phyloP scores from a whole-genome alignment of 2,888 invertebrate genomes.

The Oeneis ivallda region DNA sequence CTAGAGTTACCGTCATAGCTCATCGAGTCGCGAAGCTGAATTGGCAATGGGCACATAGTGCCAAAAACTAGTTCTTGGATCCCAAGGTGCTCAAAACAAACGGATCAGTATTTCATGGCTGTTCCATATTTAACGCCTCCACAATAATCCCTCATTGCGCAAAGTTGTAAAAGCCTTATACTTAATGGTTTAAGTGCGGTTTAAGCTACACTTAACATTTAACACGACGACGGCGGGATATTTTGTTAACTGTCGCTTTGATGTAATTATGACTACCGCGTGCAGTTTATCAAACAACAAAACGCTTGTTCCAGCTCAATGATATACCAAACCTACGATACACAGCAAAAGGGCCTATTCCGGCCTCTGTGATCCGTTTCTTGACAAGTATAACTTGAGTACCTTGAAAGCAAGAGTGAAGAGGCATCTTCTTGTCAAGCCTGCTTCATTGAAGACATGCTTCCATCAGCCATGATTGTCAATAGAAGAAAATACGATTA shows the following conservation, averaged over 20 bases:
- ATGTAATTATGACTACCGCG: conserved; percentile 36
- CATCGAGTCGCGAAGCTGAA: no score
- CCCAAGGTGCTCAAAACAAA: no score
- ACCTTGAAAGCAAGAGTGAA: no score
- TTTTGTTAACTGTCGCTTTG: conserved; percentile 32
- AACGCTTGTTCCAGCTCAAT: conserved; percentile 21
- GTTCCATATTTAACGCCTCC: conserved; percentile 8
- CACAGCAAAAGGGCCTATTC: background rate
- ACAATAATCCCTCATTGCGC: background rate
- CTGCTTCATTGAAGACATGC: no score
- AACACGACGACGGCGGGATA: conserved; percentile 7
- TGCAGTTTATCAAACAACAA: conserved; percentile 30
- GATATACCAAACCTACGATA: background rate
- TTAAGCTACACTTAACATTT: background rate
- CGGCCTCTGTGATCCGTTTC: no score
- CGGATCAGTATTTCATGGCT: background rate
- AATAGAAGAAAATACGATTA: no score
- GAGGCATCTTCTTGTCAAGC: no score
- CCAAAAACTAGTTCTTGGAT: no score
- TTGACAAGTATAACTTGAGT: no score
- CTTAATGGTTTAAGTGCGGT: background rate
- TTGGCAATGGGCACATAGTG: no score
- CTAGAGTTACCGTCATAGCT: no score
- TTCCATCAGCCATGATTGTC: no score
- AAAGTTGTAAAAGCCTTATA: conserved; percentile 8